Evolutionary conservation across 2,113 vertebrate genomes (phyloP).

Genomic region (Syngnathoides biaculeatus): DNA sequence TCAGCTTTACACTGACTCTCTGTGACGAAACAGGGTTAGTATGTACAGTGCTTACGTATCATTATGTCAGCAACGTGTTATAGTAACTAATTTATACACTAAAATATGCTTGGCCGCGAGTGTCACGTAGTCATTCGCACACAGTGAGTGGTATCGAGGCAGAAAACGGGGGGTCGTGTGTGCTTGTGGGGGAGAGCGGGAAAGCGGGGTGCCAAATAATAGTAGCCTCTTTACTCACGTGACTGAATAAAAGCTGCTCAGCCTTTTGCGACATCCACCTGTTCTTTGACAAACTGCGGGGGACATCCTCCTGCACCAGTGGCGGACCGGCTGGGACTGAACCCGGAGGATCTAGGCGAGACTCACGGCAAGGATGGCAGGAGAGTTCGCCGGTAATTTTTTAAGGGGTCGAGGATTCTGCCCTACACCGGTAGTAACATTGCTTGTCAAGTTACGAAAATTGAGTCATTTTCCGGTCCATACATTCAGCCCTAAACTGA

Average conservation of each 20-base stretch:
- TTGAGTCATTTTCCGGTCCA: not conserved
- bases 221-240: conserved; percentile 68
- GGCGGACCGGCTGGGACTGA: conserved; percentile 34
- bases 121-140: conserved; percentile 21
- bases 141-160: no score
- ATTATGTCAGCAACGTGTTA: conserved; percentile 8
- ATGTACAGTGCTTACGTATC: not conserved
- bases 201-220: no score
- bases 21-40: not conserved
- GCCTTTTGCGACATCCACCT: conserved; percentile 36
- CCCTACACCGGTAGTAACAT: conserved; percentile 38
- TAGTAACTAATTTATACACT: not conserved
- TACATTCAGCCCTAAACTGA: conserved; percentile 23
- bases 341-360: conserved; percentile 11
- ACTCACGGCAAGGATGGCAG: conserved; percentile 8
- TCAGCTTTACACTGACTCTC: conserved; percentile 15
- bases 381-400: not conserved
- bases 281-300: conserved; percentile 36
- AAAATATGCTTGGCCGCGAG: not conserved
- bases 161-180: no score
- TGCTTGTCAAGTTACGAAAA: not conserved
- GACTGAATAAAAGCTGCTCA: conserved; percentile 42
- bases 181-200: no score
- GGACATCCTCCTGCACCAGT: conserved; percentile 39
- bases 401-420: not conserved